phyloP scores from a whole-genome alignment of 2,113 vertebrate genomes.

The Poeciliopsis turrubarensis region DNA sequence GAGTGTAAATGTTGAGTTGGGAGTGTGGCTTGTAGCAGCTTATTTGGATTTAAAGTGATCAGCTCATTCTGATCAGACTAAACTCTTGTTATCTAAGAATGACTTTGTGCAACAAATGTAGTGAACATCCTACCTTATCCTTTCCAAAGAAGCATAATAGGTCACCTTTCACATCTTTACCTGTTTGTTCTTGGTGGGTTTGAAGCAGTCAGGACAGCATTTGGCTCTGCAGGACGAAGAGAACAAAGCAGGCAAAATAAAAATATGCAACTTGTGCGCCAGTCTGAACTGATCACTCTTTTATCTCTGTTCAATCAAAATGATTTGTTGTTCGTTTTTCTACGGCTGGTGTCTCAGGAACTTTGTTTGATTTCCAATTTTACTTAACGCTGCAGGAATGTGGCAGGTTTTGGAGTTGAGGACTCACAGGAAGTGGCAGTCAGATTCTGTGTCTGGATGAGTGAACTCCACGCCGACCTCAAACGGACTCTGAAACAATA shows the following conservation, averaged over 20 bases:
- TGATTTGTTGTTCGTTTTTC: no score
- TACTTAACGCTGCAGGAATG: not conserved
- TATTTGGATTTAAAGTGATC: no score
- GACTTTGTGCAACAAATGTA: no score
- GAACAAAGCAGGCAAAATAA: not conserved
- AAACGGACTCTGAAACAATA: constrained; percentile 84
- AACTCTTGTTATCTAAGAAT: no score
- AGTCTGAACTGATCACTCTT: not conserved
- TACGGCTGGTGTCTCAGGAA: no score
- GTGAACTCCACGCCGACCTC: constrained; percentile 92
- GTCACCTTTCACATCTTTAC: constrained; percentile 60
- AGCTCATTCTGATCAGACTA: no score
- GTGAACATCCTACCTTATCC: no score
- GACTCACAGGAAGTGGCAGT: constrained; percentile 97
- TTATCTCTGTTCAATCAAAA: no score
- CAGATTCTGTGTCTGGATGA: constrained; percentile 89
- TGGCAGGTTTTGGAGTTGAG: not conserved
- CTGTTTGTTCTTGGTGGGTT: constrained; percentile 92
- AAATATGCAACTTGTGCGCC: not conserved
- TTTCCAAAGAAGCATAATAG: no score
- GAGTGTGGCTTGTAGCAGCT: no score
- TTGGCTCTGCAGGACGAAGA: constrained; percentile 76
- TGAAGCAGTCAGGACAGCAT: constrained; percentile 91
- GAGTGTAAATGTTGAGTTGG: no score
- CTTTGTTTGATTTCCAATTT: not conserved